phyloP scores from a whole-genome alignment of 2,888 invertebrate genomes.

The Eutolmus rufibarbis region DNA sequence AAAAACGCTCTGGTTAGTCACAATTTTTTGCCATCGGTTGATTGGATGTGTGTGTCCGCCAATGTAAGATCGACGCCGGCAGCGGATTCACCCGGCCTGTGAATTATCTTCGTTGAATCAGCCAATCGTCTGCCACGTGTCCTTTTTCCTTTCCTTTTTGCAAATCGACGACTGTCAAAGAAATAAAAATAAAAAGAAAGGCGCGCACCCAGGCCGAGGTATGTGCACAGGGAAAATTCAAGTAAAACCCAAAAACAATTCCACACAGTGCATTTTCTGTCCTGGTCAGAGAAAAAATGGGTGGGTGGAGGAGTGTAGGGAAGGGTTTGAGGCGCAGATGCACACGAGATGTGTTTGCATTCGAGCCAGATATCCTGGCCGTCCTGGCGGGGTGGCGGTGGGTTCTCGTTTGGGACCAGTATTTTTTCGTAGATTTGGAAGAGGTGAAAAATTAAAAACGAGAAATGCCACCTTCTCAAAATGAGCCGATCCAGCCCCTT shows the following conservation, averaged over 20 bases:
- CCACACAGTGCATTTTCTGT: constrained; percentile 33
- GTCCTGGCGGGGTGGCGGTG: not conserved
- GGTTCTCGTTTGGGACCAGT: constrained; percentile 40
- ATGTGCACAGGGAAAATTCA: constrained; percentile 19
- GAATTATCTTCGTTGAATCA: constrained; percentile 48
- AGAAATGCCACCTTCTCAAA: constrained; percentile 45
- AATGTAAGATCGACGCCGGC: constrained; percentile 41
- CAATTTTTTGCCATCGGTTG: constrained; percentile 12
- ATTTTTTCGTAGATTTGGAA: constrained; percentile 42
- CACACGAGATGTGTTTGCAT: not conserved
- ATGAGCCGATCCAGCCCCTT: constrained; percentile 18
- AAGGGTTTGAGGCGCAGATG: not conserved
- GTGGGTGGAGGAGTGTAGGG: not conserved
- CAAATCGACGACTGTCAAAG: constrained; percentile 47
- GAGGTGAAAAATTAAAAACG: constrained; percentile 48
- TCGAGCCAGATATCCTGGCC: constrained; percentile 30
- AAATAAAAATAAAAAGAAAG: constrained; percentile 35
- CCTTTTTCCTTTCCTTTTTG: constrained; percentile 42
- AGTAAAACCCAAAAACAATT: constrained; percentile 33
- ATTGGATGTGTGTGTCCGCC: constrained; percentile 4
- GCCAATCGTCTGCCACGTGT: constrained; percentile 48
- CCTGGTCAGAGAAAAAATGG: not conserved
- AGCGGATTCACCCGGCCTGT: constrained; percentile 43
- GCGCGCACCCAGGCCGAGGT: constrained; percentile 30
- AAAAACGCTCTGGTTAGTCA: not conserved